phyloP scores from a whole-genome alignment of 2,113 vertebrate genomes.

The Bathybates hornii region DNA sequence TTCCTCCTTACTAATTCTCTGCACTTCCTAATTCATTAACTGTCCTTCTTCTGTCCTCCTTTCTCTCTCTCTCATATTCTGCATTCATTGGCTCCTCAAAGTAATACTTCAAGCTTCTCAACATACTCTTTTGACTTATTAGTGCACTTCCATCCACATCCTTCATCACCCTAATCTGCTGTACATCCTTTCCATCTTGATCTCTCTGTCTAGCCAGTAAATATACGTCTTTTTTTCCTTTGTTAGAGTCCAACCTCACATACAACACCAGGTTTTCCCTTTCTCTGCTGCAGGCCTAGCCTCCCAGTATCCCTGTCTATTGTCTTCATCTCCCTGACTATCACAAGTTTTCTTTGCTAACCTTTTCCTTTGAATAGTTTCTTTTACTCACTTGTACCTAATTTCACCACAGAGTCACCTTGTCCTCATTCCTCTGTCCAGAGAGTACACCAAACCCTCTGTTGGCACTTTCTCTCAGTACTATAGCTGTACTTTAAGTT shows the following conservation, averaged over 20 bases:
- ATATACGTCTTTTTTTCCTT: neutral
- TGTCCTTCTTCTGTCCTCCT: neutral
- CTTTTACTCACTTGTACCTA: neutral
- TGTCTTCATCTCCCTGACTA: neutral
- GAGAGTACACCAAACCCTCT: neutral
- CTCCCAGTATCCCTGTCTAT: neutral
- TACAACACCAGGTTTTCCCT: neutral
- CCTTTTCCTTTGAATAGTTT: neutral
- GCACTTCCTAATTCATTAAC: neutral
- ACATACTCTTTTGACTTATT: neutral
- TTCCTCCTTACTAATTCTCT: neutral
- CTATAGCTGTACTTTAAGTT: neutral
- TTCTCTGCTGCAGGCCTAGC: neutral
- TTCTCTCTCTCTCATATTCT: neutral
- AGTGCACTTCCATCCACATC: neutral
- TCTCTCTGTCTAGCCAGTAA: neutral
- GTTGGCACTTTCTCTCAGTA: neutral
- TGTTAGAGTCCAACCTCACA: neutral
- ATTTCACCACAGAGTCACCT: neutral
- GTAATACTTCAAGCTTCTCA: neutral
- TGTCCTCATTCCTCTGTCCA: neutral
- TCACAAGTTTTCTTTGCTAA: neutral
- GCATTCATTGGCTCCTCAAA: neutral
- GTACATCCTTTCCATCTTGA: neutral
- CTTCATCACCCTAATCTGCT: neutral